Evolutionary conservation across 2,797 vertebrate species (phyloP), one percentile per base, ranked within the genome.

Genomic region (Phataginus tricuspis): DNA sequence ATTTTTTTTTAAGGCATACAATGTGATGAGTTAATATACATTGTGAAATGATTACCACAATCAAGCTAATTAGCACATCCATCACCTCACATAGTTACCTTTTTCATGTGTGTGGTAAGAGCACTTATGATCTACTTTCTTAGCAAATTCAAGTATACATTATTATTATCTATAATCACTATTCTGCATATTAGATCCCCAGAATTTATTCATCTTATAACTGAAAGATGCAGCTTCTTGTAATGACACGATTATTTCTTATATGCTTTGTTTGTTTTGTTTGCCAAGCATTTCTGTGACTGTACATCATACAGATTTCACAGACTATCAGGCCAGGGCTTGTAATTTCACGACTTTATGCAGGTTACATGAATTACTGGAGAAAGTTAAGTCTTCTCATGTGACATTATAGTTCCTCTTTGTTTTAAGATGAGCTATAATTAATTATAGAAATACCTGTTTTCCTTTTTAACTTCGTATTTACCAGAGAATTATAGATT

Each of bases 361-460:
- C 9, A 55, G 12, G 4, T 90, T 72, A 39, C 3, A 49, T 13
- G 34, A 93, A 39, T 82, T 75, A 88, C 21, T 55, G 12, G 15
- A 86, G 79, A 86, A 91, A 72, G 8, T 55, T 16, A 69, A 59
- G 18, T 86, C 75, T 69, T 94, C n/a, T 34, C 14, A 91, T 68
- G 5, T 72, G 15, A 61, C 23, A 66, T 89, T 86, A 53, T 69
- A 85, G 75, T 92, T 69, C 19, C 72, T 61, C 18, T 83, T 93
- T 89, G n/a, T 74, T 96, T 91, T 72, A 57, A 86, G 51, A 83
- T 82, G n/a, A 86, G 14, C 25, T 87, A 69, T 10, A 92, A 34
- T 91, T 53, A 90, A 74, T 97, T 95, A 57, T 83, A 83, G 55
- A 79, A 87, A 80, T 59, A 49, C 5, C 11, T 88, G 23, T 85